Base-by-base conservation (phyloP, 2,888 invertebrate genomes). In the Cremastobaeus sp. region DNA sequence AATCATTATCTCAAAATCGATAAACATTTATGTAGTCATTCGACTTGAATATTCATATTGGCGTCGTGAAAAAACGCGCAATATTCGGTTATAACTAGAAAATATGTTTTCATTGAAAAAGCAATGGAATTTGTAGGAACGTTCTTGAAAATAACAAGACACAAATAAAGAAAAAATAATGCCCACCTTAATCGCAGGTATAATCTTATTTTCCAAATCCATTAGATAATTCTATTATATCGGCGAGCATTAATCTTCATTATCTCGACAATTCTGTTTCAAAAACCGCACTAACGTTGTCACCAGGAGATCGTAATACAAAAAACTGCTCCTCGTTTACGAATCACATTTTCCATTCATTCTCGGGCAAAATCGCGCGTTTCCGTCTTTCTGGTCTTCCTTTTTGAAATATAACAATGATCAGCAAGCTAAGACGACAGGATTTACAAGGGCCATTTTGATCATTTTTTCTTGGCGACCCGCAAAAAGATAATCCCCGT, bases 391-490 rank as follows among this genome's bases (percentile, higher is more conserved):
- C 12, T 14, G 9, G n/a, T 62, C 30, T 50, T 39, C 41, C 48
- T 62, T 50, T 50, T 41, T 50, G 50, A 41, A 39, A 48, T 48
- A 50, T 50, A 62, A 62, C 60, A 62, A 60, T 48, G 48, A 62
- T 62, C 60, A 50, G 60, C 21, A 20, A 62, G 30, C 39, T 54
- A 64, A 52, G 64, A 64, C 45, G 25, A 18, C 12, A 0, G 45
- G 52, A 64, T 64, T 64, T 64, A 45, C 52, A 52, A 43, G 50
- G 41, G 32, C 34, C 43, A 34, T 62, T 48, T 52, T 50, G 60
- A 62, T 62, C 39, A 41, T 50, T 45, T 62, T 50, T 50, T 62
- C 45, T 41, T 47, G 59, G 47, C 45, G 47, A 59, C 59, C 59
- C 25, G 47, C 47, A 37, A 47, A 47, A 59, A 59, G 47, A 47